Base-by-base conservation (phyloP, 2,113 vertebrate species). In the Dasypus novemcinctus region DNA sequence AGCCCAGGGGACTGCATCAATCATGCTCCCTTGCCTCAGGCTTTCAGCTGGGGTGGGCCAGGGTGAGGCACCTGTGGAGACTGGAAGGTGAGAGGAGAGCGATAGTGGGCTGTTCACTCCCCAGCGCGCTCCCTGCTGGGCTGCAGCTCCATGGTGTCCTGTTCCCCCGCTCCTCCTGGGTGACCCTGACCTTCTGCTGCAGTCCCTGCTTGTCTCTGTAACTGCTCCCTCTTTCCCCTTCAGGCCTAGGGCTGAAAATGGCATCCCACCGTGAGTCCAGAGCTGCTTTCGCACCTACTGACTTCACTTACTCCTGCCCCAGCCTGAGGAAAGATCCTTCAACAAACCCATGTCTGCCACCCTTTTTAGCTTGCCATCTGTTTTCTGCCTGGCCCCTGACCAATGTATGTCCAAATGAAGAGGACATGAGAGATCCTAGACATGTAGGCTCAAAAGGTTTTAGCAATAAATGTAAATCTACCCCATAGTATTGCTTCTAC, bases 141-240 rank as follows among this genome's bases (percentile, higher is more conserved):
- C 54, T 18, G 79, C 36, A 31, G n/a, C 3, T 0, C 21, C 81
- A 25, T 33, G 0, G 1, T 1, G 4, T 49, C 46, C 46, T 49
- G 46, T 10, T 49, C 57, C 63, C 33, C 27, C 0, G 0, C 76
- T 14, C 17, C 78, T 74, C 49, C 0, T 14, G 61, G 54, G 43
- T 0, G 0, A n/a, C 43, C 31, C 63, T 29, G 33, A 17, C n/a
- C 46, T 11, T 14, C 36, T 4, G 54, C 31, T 31, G 0, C 12
- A 41, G 21, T 54, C 14, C 41, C 6, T 23, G 3, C 23, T 81
- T 20, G 33, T 31, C 18, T 33, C 76, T 29, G 72, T 7, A 57
- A 31, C 38, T 25, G 54, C 71, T 17, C 59, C 64, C 20, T 52
- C 27, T 66, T 49, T 49, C 46, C 8, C 46, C 46, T 49, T 49